Base-by-base conservation (phyloP, 2,113 vertebrate species). In the Lepus americanus region DNA sequence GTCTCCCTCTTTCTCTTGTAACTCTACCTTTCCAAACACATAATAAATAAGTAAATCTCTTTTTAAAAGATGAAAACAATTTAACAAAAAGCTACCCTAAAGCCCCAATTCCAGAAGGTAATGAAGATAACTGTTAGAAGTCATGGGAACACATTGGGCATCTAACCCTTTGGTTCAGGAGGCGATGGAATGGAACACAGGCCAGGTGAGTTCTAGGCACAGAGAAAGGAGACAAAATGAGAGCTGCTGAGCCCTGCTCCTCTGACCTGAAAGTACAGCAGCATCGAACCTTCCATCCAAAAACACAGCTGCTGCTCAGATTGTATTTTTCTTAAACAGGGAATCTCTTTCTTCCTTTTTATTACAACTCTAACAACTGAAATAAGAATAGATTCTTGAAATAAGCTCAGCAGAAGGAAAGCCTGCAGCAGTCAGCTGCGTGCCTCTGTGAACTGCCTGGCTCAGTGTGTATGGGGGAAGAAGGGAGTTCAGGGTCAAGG, bases 331-430 rank as follows among this genome's bases (percentile, higher is more conserved):
- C 64, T 63, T 70, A 3, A 27, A 77, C 14, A 33, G 12, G 70
- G 78, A 87, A 76, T 95, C 72, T 92, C 84, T 92, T 95, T 69
- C 69, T 66, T 49, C 25, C 39, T 89, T 95, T 95, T 31, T 53
- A 29, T 63, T 88, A 74, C 94, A 79, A 95, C 23, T 78, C 93
- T 78, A 67, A 63, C 3, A n/a, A 39, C 17, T 83, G 36, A 63
- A 92, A 44, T 80, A 87, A 83, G 63, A 83, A 87, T 13, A 87
- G 55, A 66, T n/a, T 23, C 39, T 0, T 53, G 74, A 88, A 77
- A 95, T 88, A 64, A 59, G 90, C 51, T 85, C 29, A 53, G n/a
- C 16, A 31, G 10, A 33, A 80, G 16, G 76, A 55, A 64, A 83
- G 7, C 66, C 94, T 80, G 51, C 53, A 82, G 36, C 29, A 36